phyloP scores from a whole-genome alignment of 2,888 invertebrate species.

The Lasioglossum pauxillum region DNA sequence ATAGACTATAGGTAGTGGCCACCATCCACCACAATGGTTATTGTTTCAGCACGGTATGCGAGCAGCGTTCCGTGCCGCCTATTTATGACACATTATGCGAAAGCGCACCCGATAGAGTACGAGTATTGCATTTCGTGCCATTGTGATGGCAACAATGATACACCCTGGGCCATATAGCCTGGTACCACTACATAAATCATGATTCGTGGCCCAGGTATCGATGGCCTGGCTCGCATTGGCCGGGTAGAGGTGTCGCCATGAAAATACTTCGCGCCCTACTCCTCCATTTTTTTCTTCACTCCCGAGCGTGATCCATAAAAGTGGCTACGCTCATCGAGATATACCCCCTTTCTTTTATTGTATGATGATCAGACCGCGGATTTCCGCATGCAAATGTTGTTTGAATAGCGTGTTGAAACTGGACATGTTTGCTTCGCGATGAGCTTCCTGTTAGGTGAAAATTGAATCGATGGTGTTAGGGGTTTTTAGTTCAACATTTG shows the following conservation, averaged over 20 bases:
- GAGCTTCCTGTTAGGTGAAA: background rate
- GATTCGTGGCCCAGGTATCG: slow-evolving; percentile 62
- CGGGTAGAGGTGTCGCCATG: slow-evolving; percentile 61
- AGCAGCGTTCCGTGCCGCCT: slow-evolving; percentile 79
- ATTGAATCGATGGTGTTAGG: background rate
- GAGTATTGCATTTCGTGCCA: slow-evolving; percentile 79
- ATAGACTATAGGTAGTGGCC: slow-evolving; percentile 46
- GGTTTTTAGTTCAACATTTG: too few relatives aligned
- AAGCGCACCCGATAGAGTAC: slow-evolving; percentile 82
- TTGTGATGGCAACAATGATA: slow-evolving; percentile 83
- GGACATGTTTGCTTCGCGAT: background rate
- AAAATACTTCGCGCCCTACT: slow-evolving; percentile 49
- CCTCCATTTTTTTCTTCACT: background rate
- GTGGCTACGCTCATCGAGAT: background rate
- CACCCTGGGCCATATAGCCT: slow-evolving; percentile 72
- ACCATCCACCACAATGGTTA: slow-evolving; percentile 83
- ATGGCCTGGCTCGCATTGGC: slow-evolving; percentile 44
- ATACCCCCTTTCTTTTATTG: background rate
- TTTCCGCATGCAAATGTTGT: background rate
- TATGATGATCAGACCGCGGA: background rate
- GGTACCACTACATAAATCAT: slow-evolving; percentile 79
- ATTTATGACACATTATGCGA: slow-evolving; percentile 85
- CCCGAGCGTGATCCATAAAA: slow-evolving; percentile 31
- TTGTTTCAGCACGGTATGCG: slow-evolving; percentile 82
- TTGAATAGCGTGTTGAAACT: background rate